Evolutionary conservation across 2,797 vertebrate species (phyloP).

Genomic region (Hybognathus amarus): DNA sequence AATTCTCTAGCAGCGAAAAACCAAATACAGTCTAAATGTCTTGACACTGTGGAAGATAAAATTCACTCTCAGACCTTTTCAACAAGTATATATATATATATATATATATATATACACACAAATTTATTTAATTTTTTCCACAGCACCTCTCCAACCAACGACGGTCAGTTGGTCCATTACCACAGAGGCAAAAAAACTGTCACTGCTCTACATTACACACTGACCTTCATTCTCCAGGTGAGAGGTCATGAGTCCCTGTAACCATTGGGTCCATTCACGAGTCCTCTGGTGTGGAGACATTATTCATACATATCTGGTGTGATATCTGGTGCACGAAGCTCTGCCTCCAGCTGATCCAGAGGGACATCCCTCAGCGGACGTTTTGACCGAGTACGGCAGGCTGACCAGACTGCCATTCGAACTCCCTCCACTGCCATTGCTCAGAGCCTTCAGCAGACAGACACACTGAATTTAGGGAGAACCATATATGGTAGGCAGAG

Average conservation of each 20-base stretch:
- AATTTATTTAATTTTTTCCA: too few relatives aligned
- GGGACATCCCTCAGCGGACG: constrained; percentile 86
- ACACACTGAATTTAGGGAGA: background rate
- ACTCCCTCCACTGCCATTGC: constrained; percentile 28
- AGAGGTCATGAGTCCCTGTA: constrained; percentile 86
- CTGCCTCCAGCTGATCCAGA: constrained; percentile 89
- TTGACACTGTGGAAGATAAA: too few relatives aligned
- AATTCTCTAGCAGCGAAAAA: too few relatives aligned
- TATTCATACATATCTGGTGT: constrained; percentile 94
- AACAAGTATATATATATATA: too few relatives aligned
- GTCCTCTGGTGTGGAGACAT: constrained; percentile 77
- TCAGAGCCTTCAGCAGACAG: constrained; percentile 70
- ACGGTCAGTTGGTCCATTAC: too few relatives aligned
- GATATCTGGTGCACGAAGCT: constrained; percentile 90
- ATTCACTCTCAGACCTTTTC: too few relatives aligned
- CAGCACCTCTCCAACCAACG: too few relatives aligned
- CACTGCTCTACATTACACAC: background rate
- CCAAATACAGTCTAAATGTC: too few relatives aligned
- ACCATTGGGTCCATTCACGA: constrained; percentile 92
- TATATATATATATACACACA: too few relatives aligned
- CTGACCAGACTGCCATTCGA: constrained; percentile 81
- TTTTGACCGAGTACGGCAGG: constrained; percentile 91
- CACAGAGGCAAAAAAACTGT: too few relatives aligned
- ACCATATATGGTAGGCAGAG: background rate
- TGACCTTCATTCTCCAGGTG: constrained; percentile 86